Base-by-base conservation (phyloP, 2,113 vertebrate genomes). In the Neodon shergylaensis region DNA sequence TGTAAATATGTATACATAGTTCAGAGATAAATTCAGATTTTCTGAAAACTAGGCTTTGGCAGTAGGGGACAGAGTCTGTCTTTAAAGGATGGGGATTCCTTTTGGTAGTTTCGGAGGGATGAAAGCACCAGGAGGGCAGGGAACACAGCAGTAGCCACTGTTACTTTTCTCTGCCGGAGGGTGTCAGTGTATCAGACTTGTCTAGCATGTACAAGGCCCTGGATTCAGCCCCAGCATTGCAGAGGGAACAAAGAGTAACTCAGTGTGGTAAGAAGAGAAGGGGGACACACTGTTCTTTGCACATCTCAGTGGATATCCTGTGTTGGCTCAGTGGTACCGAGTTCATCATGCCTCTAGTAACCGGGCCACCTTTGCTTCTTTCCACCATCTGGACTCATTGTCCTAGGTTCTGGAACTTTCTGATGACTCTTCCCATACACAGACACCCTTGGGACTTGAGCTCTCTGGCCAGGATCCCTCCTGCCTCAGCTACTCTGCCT, bases 401-500 rank as follows among this genome's bases (percentile, higher is more conserved):
- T 96, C 87, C 94, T 98, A 95, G 93, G 95, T 98, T 98, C 98
- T 92, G 98, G 98, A 98, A 97, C 73, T 96, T 98, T 98, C 98
- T 97, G 95, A 94, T 98, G 97, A 98, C 97, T 98, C 96, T 96
- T 97, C 97, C 95, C 76, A 79, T 92, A 92, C 90, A 83, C 78
- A 97, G 76, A 96, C 85, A 89, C 90, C 96, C 90, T 97, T 94
- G 95, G 97, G 92, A 92, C 94, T 97, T 98, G 97, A 98, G 97
- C 97, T 97, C 97, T 98, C 98, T 99, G 98, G 98, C 98, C 88
- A 65, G 91, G 96, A 98, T 99, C 97, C 97, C 97, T 98, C 98
- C 97, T 98, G 95, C 98, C 99, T 99, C 99, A 99, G 98, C 99
- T 98, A 98, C 98, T 99, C 98, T 99, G 98, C 99, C 99, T 98